Conservation (phyloP, 2,797 vertebrate species). For the Pyrocephalus nanus region DNA sequence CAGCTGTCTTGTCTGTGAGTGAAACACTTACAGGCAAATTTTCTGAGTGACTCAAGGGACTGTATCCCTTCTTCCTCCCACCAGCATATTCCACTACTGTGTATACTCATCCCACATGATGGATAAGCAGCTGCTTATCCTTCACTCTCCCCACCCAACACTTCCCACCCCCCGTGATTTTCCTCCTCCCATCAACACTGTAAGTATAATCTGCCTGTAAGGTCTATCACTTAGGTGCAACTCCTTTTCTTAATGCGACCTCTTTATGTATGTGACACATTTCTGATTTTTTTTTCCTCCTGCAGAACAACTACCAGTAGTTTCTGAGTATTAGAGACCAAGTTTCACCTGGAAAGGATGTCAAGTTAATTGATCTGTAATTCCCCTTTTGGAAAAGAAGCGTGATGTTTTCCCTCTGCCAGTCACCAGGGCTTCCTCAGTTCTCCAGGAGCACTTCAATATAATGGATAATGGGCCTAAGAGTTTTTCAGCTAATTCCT, state of each 20-base stretch:
- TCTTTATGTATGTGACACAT: background rate
- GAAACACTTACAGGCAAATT: background rate
- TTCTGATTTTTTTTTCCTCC: background rate
- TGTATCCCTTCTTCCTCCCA: background rate
- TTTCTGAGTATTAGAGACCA: conserved; percentile 24
- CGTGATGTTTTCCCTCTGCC: background rate
- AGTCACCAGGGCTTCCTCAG: conserved; percentile 35
- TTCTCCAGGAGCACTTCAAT: conserved; percentile 54
- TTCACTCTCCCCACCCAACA: conserved; percentile 14
- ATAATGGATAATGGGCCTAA: conserved; percentile 68
- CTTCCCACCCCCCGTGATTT: background rate
- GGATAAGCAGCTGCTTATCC: conserved; percentile 30
- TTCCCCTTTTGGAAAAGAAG: conserved; percentile 32
- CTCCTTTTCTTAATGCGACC: background rate
- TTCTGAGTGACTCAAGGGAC: background rate
- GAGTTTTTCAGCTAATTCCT: conserved; percentile 71
- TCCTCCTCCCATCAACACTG: conserved; percentile 1
- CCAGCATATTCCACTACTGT: background rate
- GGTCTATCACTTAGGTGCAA: background rate
- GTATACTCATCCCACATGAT: background rate
- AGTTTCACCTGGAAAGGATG: conserved; percentile 22
- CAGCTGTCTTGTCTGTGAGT: background rate
- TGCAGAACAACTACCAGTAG: background rate
- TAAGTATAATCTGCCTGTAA: background rate
- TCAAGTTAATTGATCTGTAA: conserved; percentile 53